Evolutionary conservation across 2,797 vertebrate species (phyloP).

Genomic region (Uromys caudimaculatus): DNA sequence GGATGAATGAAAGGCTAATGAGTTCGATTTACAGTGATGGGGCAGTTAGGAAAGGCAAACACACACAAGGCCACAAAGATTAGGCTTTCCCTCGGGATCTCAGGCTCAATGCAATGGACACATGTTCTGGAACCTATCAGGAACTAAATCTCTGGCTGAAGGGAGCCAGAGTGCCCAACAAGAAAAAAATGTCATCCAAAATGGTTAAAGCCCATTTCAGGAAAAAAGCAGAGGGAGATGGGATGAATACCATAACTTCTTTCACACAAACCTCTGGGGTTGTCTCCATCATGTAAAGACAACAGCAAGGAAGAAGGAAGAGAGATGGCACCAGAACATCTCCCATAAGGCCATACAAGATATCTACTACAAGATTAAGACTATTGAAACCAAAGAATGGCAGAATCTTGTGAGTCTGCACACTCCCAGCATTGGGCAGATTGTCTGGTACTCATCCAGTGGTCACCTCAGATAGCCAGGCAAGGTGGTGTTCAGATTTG

Average conservation of each 20-base stretch:
- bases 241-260: accelerated
- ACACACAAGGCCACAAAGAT: background rate
- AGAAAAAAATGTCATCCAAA: accelerated
- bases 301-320: background rate
- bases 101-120: accelerated
- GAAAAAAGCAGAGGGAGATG: too few species aligned
- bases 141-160: background rate
- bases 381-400: too few species aligned
- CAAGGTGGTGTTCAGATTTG: background rate
- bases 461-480: accelerated
- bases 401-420: accelerated
- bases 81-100: background rate
- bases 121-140: accelerated
- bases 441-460: background rate
- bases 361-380: too few species aligned
- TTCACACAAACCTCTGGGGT: accelerated
- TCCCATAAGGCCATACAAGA: background rate
- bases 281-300: accelerated
- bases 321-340: background rate
- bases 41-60: background rate
- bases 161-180: accelerated
- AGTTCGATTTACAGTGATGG: background rate
- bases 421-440: accelerated
- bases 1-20: background rate
- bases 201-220: background rate